Evolutionary conservation across 2,113 vertebrate genomes (phyloP), one percentile per base, ranked within the genome.

Genomic region (Oncorhynchus clarkii): DNA sequence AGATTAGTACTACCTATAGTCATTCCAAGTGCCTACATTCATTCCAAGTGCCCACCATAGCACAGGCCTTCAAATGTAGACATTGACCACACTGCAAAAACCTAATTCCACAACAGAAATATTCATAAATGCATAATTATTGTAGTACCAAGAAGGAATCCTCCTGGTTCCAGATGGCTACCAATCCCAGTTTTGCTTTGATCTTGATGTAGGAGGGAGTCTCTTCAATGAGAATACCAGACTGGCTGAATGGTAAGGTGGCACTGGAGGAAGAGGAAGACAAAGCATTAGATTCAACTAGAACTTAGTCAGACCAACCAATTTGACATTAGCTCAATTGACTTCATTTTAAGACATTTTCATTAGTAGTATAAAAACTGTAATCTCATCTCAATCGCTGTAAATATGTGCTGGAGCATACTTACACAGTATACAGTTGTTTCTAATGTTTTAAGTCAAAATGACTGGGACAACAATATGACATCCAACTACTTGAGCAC

Each of bases 61-160:
- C 39, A 45, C 8, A 54, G 3, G 3, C 13, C 51, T 18, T 54
- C 5, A 18, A 54, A 54, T 54, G 12, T 2, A 54, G 4, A 54
- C 51, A 54, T 18, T 54, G 16, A 18, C 51, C 51, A 54, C 51
- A 54, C 16, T 18, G 51, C 51, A 54, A 18, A 16, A 54, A 31
- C 20, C 5, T n/a, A 39, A 29, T 22, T 60, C 4, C 1, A 2
- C 48, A 45, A 45, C 22, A 59, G 5, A 26, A 68, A 70, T 26
- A 8, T 14, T 34, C 3, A 18, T 16, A 3, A 8, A 45, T 24
- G 39, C 26, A 60, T 5, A 22, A 45, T 49, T 5, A 39, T 22
- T 75, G 78, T 78, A 89, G 77, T 89, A 95, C 95, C 94, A 94
- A 75, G 39, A 97, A 91, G 31, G 93, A 93, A 75, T 95, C 94